Evolutionary conservation across 2,113 vertebrate species (phyloP), one percentile per base, ranked within the genome.

Genomic region (Pseudorhombus dupliciocellatus): DNA sequence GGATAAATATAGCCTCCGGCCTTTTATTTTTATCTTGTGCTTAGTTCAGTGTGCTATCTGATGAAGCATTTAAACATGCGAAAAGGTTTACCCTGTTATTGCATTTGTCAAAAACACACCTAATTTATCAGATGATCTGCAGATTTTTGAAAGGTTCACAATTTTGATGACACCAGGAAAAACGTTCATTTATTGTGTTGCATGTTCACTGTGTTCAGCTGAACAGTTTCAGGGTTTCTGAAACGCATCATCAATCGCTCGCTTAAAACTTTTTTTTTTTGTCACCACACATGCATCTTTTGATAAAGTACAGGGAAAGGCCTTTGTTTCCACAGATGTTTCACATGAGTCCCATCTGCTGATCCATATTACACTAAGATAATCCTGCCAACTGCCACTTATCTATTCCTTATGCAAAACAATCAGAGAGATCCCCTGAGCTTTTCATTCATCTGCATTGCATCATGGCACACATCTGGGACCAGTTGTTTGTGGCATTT

Each of bases 401-500:
- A 78, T 86, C 73, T 70, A 24, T 70, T 67, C 74, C 69, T 75
- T 28, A 55, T 21, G 15, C 70, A 74, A 66, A 81, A 76, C 68
- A 80, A 87, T 77, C 72, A 69, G 24, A 84, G 66, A 69, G 56
- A 73, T 88, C 66, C 80, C 70, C 55, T 22, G 70, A 81, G 83
- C 70, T 69, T 77, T 75, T 53, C 68, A 84, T 80, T 80, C 79
- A 84, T 84, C 72, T 79, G 72, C 7, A 59, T 87, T 87, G 84
- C 87, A 86, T 89, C 88, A 86, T 40, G 62, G 53, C 50, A 5
- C 75, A 78, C 85, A 86, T 92, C 85, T 88, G 89, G 89, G 88
- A 85, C 69, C 50, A 22, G 77, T 90, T 85, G 88, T 86, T 89
- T 83, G 83, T 84, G 80, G 81, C 85, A 76, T 84, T 82, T 67